These are phyloP conservation scores for Latrodectus geometricus DNA, from an alignment of 1,140 invertebrate genomes.

Conservation along the genomic window DNA sequence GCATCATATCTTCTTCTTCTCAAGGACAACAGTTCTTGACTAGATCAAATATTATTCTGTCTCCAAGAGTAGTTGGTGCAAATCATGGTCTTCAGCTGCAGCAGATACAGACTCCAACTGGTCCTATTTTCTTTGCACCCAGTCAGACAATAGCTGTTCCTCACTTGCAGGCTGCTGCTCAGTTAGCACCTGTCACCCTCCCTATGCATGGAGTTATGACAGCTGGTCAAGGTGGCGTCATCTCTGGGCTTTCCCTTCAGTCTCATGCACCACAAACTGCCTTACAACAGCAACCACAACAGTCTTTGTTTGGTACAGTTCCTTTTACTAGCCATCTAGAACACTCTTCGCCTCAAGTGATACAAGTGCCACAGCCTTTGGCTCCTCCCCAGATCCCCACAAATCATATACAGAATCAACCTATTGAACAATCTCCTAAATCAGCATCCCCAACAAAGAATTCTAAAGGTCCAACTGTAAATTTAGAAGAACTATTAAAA, in stretches of 20 bases:
- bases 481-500: conserved; percentile 66
- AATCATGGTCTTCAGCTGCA: conserved; percentile 68
- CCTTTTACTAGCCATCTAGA: conserved; percentile 56
- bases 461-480: conserved; percentile 60
- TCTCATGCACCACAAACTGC: conserved; percentile 56
- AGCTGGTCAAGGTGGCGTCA: conserved; percentile 56
- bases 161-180: conserved; percentile 40
- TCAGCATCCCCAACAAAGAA: conserved; percentile 27
- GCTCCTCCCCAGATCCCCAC: conserved; percentile 37
- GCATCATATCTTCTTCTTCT: conserved; percentile 40
- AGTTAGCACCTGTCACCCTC: conserved; percentile 41
- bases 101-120: conserved; percentile 71
- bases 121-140: conserved; percentile 70
- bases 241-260: conserved; percentile 56
- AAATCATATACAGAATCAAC: conserved; percentile 25
- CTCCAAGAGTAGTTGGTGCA: conserved; percentile 49
- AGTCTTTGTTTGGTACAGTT: conserved; percentile 59
- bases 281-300: conserved; percentile 51
- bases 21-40: conserved; percentile 31
- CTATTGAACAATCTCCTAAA: conserved; percentile 33
- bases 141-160: conserved; percentile 57
- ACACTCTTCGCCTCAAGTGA: conserved; percentile 41
- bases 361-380: conserved; percentile 53
- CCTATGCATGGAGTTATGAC: conserved; percentile 55
- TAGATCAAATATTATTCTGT: conserved; percentile 58